Conservation (phyloP, 1,140 invertebrate species). For the Bombus turneri region DNA sequence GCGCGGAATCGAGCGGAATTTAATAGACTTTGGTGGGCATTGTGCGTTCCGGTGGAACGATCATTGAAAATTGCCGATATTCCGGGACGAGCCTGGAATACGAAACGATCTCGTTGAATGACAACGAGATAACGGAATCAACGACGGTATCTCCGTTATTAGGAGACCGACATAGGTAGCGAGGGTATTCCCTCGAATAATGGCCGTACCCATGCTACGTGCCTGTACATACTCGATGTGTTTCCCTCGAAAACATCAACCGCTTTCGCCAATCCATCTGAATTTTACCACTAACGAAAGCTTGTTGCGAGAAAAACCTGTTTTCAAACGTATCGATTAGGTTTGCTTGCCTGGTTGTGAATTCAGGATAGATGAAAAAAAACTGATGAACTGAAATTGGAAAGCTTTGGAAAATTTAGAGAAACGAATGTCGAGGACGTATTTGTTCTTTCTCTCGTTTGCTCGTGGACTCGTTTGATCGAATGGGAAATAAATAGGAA, state of each 20-base stretch:
- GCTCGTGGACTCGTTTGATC: background rate
- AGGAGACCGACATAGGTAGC: background rate
- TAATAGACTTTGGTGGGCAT: constrained; percentile 43
- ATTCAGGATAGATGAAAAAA: background rate
- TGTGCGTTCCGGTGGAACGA: constrained; percentile 9
- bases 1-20: constrained; percentile 25
- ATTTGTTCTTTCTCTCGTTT: background rate
- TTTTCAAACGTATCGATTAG: background rate
- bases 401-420: background rate
- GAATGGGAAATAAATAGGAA: background rate
- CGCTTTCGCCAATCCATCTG: background rate
- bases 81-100: constrained; percentile 32
- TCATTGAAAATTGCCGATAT: constrained; percentile 57
- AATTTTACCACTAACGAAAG: background rate
- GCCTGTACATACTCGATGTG: constrained; percentile 6
- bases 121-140: constrained; percentile 54
- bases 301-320: background rate
- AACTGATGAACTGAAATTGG: background rate
- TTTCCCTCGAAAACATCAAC: background rate
- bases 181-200: constrained; percentile 22
- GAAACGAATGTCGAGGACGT: background rate
- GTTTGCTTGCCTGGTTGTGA: background rate
- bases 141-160: constrained; percentile 49
- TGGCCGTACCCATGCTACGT: constrained; percentile 2
- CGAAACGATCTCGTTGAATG: constrained; percentile 47